Conservation (phyloP, 2,888 invertebrate genomes). For the Scaeva pyrastri region DNA sequence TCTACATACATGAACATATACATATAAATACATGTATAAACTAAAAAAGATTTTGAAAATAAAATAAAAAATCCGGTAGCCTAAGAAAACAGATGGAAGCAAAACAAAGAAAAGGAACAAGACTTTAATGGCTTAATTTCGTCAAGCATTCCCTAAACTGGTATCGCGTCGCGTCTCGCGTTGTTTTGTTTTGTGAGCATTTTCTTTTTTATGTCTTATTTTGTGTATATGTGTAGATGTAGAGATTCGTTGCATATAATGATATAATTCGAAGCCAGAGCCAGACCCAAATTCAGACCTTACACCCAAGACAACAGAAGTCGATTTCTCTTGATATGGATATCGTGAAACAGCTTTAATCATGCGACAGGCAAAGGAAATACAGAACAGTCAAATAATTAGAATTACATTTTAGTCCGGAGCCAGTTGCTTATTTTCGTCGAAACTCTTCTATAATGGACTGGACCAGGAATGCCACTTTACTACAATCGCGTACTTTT, state of each 20-base stretch:
- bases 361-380: slow-evolving; percentile 49
- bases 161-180: slow-evolving; percentile 52
- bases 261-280: slow-evolving; percentile 55
- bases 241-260: slow-evolving; percentile 57
- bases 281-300: background rate
- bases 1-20: background rate
- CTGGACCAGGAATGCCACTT: too few relatives aligned
- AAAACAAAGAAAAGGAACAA: slow-evolving; percentile 55
- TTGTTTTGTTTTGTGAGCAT: slow-evolving; percentile 28
- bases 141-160: slow-evolving; percentile 67
- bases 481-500: too few relatives aligned
- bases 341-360: slow-evolving; percentile 68
- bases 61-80: slow-evolving; percentile 49
- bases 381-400: slow-evolving; percentile 68
- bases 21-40: background rate
- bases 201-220: slow-evolving; percentile 19
- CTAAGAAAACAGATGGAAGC: slow-evolving; percentile 40
- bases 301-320: background rate
- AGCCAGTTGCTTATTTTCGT: slow-evolving; percentile 67
- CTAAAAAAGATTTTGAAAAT: background rate
- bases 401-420: slow-evolving; percentile 58
- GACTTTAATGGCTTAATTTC: slow-evolving; percentile 73
- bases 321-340: slow-evolving; percentile 51
- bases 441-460: slow-evolving; percentile 40
- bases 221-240: slow-evolving; percentile 45